These are phyloP conservation scores for Hypselothyrea guttata DNA, from an alignment of 2,888 invertebrate genomes.

Conservation along the genomic window DNA sequence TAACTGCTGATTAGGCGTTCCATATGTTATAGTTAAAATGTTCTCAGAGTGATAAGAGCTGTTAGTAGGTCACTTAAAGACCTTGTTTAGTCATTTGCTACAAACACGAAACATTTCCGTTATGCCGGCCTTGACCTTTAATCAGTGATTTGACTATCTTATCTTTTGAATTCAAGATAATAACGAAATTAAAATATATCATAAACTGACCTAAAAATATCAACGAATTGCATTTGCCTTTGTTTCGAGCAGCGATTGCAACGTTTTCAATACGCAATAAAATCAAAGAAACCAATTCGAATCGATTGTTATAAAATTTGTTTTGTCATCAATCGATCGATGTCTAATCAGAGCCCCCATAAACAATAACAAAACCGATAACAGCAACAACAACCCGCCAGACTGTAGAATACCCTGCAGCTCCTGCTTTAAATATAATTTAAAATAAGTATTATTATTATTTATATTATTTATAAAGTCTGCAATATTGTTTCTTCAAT, in stretches of 20 bases:
- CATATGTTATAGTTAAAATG: neutral
- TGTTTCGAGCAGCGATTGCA: constrained; percentile 22
- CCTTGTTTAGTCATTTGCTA: constrained; percentile 16
- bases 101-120: constrained; percentile 15
- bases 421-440: too few species aligned
- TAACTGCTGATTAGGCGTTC: neutral
- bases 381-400: neutral
- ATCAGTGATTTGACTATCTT: constrained; percentile 10
- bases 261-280: constrained; percentile 21
- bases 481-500: too few species aligned
- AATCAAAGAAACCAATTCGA: constrained; percentile 14
- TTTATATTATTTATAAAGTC: too few species aligned
- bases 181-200: neutral
- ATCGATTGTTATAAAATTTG: constrained; percentile 27
- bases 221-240: constrained; percentile 8
- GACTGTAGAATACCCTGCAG: too few species aligned
- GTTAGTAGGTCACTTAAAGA: constrained; percentile 26
- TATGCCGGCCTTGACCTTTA: constrained; percentile 30
- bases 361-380: neutral
- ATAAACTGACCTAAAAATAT: neutral
- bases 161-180: constrained; percentile 29
- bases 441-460: too few species aligned
- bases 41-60: constrained; percentile 25
- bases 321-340: constrained; percentile 30
- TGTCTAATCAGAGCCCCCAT: constrained; percentile 14